A percentile compares a stretch with the other conserved stretches of the same genome.
These are phyloP conservation scores for Periphyllus acericola DNA, from an alignment of 2,888 invertebrate species.

Conservation along the genomic window DNA sequence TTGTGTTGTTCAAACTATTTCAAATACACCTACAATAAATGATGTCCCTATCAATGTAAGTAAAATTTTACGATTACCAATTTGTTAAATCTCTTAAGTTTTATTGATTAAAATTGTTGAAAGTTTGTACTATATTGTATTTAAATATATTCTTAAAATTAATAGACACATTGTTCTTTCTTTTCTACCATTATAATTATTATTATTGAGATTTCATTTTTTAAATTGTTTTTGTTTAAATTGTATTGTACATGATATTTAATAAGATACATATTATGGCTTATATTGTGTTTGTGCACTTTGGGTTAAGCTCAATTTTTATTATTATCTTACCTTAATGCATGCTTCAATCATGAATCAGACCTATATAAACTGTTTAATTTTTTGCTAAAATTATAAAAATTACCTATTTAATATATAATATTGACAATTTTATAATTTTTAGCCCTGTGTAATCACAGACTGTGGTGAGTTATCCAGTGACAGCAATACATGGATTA, in stretches of 20 bases:
- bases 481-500: slow-evolving; percentile 73
- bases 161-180: no score
- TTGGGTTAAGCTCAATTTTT: no score
- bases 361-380: background rate
- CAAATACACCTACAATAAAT: slow-evolving; percentile 70
- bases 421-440: slow-evolving; percentile 9
- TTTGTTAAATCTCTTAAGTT: background rate
- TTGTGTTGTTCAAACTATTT: slow-evolving; percentile 78
- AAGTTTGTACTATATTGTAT: background rate
- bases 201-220: no score
- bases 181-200: no score
- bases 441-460: slow-evolving; percentile 74
- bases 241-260: background rate
- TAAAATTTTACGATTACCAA: slow-evolving; percentile 57
- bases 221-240: background rate
- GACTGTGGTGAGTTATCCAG: slow-evolving; percentile 79
- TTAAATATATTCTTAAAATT: no score
- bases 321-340: no score
- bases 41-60: slow-evolving; percentile 74
- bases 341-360: no score
- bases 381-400: background rate
- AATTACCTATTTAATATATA: slow-evolving; percentile 6
- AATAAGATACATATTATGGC: background rate
- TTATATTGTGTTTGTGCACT: no score
- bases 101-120: background rate